Percentiles rank a stretch among this genome's conserved stretches.
Evolutionary conservation across 1,140 invertebrate species (phyloP).

Genomic region (Eurosta solidaginis): DNA sequence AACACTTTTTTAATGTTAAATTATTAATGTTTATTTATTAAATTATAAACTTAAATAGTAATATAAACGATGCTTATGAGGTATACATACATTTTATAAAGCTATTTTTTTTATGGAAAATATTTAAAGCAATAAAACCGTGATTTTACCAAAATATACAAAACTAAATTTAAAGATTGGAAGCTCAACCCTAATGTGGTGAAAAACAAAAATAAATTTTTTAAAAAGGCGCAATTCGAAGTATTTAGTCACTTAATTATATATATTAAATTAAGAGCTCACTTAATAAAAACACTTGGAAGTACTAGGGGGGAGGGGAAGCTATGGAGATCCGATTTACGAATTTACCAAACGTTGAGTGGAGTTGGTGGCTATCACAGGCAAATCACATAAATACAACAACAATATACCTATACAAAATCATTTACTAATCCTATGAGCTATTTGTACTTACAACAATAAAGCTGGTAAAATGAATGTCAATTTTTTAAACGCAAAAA

Average conservation of each 20-base stretch:
- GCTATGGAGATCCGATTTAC: slow-evolving; percentile 6
- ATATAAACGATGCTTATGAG: no score
- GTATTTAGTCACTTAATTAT: neutral
- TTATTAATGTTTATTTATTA: no score
- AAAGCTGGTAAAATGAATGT: neutral
- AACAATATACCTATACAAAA: neutral
- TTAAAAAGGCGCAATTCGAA: no score
- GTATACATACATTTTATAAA: no score
- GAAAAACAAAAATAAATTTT: no score
- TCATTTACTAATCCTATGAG: neutral
- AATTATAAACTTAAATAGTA: neutral
- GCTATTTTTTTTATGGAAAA: neutral
- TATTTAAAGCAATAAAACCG: slow-evolving; percentile 5
- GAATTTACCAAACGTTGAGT: slow-evolving; percentile 16
- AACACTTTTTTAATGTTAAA: no score
- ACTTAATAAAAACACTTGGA: slow-evolving; percentile 16
- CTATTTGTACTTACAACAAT: slow-evolving; percentile 22
- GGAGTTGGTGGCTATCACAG: slow-evolving; percentile 56
- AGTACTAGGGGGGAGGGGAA: neutral
- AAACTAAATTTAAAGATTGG: no score
- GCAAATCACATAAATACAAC: slow-evolving; percentile 50
- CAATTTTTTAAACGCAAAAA: neutral
- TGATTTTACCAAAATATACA: neutral
- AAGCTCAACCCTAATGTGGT: neutral
- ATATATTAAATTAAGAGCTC: no score